Base-by-base conservation (phyloP, 2,888 invertebrate species). In the Luffia ferchaultella region DNA sequence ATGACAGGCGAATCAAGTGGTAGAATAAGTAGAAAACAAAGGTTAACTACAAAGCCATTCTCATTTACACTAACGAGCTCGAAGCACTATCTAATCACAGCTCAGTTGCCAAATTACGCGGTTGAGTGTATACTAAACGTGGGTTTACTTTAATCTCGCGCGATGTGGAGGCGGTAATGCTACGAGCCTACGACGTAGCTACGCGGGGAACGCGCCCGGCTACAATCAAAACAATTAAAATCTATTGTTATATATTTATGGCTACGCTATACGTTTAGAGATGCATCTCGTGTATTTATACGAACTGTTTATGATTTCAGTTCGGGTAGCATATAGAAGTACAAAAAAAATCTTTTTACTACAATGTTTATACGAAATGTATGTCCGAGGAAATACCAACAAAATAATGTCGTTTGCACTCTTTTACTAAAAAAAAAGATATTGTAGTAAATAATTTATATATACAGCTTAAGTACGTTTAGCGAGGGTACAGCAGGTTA, bases 71-170 rank as follows among this genome's bases (percentile, higher is more conserved):
- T 76, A 82, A 79, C 76, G 73, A 76, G 77, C 65, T 67, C 65
- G 67, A 71, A 74, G 73, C 76, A 76, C 77, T 78, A 76, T 79
- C 79, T 80, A 79, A 80, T 80, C 78, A 77, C 72, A 71, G 74
- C 62, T 71, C 69, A 73, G 74, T 76, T 82, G 80, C 79, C 80
- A 80, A 82, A 82, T 80, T 79, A 76, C 73, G 73, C 73, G 72
- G 73, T 71, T 67, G 65, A 64, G 68, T 74, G 73, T 78, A 75
- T 72, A 30, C 30, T 30, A 73, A 76, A 76, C 73, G 76, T 70
- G 64, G 73, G 71, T 66, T 76, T 74, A 75, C 74, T 76, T 76
- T 76, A 75, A 76, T 74, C 73, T 70, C 65, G 60, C 65, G 67
- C 61, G 63, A 70, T 71, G 65, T 70, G 67, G 63, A 56, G 61